These are phyloP conservation scores for Tragulus kanchil DNA, from an alignment of 2,113 vertebrate genomes.

Conservation along the genomic window DNA sequence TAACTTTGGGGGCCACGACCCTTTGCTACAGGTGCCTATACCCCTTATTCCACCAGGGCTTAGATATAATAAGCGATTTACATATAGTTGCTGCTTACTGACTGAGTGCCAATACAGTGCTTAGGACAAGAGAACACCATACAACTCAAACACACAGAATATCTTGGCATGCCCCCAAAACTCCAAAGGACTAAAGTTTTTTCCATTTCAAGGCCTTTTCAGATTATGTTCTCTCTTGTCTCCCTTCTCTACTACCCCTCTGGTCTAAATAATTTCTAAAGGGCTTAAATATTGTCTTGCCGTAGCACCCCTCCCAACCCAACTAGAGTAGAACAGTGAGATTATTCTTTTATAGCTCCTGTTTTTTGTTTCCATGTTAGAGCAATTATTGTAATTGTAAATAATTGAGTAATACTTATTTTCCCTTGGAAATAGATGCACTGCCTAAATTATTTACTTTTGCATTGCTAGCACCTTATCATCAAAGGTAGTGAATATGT, in stretches of 20 bases:
- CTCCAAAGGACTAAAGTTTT: not conserved
- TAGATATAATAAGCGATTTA: not conserved
- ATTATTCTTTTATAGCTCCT: not conserved
- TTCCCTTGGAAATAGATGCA: not conserved
- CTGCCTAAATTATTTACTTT: not conserved
- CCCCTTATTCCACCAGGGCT: not conserved
- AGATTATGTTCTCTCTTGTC: not conserved
- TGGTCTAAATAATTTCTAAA: not conserved
- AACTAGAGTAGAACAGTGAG: not conserved
- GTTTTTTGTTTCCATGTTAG: not conserved
- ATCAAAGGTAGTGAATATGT: not conserved
- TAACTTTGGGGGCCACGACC: not conserved
- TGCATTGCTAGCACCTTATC: not conserved
- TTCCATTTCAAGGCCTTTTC: not conserved
- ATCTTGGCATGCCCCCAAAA: not conserved
- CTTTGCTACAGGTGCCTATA: not conserved
- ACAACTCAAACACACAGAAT: not conserved
- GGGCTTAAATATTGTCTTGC: not conserved
- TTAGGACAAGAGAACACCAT: not conserved
- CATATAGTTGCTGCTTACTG: not conserved
- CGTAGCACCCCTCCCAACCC: not conserved
- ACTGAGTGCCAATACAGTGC: not conserved
- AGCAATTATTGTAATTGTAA: not conserved
- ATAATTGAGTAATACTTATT: not conserved
- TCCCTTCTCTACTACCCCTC: not conserved